phyloP scores from a whole-genome alignment of 2,797 vertebrate genomes.

The Smutsia gigantea region DNA sequence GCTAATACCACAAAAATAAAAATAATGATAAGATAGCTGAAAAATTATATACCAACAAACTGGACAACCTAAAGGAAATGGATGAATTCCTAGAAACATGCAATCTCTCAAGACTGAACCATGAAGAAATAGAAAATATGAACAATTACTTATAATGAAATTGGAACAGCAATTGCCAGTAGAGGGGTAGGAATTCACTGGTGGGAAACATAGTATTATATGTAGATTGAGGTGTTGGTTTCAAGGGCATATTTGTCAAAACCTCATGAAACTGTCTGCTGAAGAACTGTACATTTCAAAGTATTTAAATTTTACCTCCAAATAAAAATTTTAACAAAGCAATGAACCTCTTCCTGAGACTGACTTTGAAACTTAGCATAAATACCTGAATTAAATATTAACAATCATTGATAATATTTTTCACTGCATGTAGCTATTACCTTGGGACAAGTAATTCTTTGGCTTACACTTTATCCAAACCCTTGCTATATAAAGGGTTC shows the following conservation, averaged over 20 bases:
- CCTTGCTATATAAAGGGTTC: neutral
- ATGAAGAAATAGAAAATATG: neutral
- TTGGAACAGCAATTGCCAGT: neutral
- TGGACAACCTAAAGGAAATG: too few relatives aligned
- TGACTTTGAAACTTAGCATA: neutral
- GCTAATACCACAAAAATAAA: too few relatives aligned
- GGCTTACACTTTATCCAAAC: neutral
- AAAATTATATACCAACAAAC: too few relatives aligned
- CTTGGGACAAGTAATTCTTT: neutral
- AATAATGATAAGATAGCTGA: too few relatives aligned
- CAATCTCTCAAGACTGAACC: too few relatives aligned
- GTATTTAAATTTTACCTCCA: constrained; percentile 1
- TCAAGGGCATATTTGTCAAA: neutral
- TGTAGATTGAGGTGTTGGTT: neutral
- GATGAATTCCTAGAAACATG: too few relatives aligned
- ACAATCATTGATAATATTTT: neutral
- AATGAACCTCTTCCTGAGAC: neutral
- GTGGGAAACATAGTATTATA: neutral
- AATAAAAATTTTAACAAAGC: neutral
- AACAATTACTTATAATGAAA: too few relatives aligned
- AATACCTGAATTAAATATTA: neutral
- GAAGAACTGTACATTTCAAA: neutral
- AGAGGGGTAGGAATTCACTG: neutral
- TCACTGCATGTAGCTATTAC: neutral
- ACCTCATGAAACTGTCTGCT: neutral